Evolutionary conservation across 2,888 invertebrate genomes (phyloP).

Genomic region (Amblyteles armatorius): DNA sequence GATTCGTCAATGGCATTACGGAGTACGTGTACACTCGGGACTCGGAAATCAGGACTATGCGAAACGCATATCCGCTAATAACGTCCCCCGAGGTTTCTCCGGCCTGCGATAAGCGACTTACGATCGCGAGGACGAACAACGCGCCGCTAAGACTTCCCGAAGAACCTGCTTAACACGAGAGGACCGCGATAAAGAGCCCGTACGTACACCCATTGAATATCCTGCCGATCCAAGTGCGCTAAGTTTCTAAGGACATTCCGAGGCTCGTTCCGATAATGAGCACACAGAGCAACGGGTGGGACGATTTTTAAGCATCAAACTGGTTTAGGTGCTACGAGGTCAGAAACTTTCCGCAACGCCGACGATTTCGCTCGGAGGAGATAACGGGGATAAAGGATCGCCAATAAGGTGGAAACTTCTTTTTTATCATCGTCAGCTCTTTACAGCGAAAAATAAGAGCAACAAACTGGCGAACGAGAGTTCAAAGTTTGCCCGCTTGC

Average conservation of each 20-base stretch:
- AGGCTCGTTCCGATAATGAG: neutral
- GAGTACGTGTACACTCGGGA: constrained; percentile 36
- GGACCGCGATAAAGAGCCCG: constrained; percentile 16
- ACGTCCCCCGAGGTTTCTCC: constrained; percentile 44
- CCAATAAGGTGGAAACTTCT: neutral
- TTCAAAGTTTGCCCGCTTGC: constrained; percentile 3
- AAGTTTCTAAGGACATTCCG: neutral
- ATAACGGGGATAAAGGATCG: neutral
- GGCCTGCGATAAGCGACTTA: constrained; percentile 44
- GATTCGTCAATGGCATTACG: constrained; percentile 48
- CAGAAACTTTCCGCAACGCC: neutral
- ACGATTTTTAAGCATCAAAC: neutral
- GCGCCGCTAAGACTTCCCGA: constrained; percentile 24
- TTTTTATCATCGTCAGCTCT: neutral
- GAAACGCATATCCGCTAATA: constrained; percentile 54
- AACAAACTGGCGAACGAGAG: neutral
- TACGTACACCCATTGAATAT: neutral
- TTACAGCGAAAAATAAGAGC: neutral
- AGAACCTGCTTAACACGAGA: constrained; percentile 17
- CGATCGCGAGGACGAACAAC: constrained; percentile 50
- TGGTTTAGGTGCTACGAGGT: neutral
- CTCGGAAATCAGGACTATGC: constrained; percentile 57
- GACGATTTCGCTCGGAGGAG: neutral
- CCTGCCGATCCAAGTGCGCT: neutral
- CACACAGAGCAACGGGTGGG: neutral